These are phyloP conservation scores for Nestor notabilis DNA, from an alignment of 2,113 vertebrate genomes.

Conservation along the genomic window DNA sequence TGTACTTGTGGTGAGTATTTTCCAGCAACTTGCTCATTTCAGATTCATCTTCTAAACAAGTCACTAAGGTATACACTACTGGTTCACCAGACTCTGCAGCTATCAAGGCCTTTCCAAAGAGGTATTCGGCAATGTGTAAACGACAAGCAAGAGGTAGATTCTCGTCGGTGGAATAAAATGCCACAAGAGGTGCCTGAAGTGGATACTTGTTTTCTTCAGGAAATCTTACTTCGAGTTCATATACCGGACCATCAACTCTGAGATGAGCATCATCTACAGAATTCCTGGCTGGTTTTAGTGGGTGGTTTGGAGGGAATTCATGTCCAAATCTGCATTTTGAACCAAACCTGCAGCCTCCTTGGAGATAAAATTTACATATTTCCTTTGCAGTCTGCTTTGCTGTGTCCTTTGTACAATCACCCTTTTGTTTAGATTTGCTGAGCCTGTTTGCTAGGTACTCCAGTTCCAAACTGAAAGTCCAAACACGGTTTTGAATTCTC, in stretches of 20 bases:
- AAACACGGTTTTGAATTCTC: slow-evolving; percentile 88
- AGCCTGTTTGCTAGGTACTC: slow-evolving; percentile 67
- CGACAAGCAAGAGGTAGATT: slow-evolving; percentile 83
- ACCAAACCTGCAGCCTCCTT: slow-evolving; percentile 89
- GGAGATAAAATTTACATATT: slow-evolving; percentile 88
- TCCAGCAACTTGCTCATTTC: slow-evolving; percentile 81
- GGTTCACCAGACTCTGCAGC: slow-evolving; percentile 85
- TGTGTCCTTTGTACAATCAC: neutral
- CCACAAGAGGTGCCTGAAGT: slow-evolving; percentile 88
- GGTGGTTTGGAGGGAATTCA: slow-evolving; percentile 75
- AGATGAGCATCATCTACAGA: slow-evolving; percentile 79
- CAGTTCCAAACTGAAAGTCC: slow-evolving; percentile 87
- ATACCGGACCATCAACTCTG: slow-evolving; percentile 69
- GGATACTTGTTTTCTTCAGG: slow-evolving; percentile 89
- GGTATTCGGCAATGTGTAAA: slow-evolving; percentile 86
- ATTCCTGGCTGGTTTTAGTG: slow-evolving; percentile 71
- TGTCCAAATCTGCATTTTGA: slow-evolving; percentile 90
- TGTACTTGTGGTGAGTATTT: slow-evolving; percentile 87
- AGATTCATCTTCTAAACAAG: slow-evolving; percentile 86
- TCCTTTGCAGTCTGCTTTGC: slow-evolving; percentile 54
- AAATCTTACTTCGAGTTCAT: slow-evolving; percentile 93
- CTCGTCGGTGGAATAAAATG: slow-evolving; percentile 91
- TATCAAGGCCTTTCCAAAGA: slow-evolving; percentile 85
- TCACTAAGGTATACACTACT: slow-evolving; percentile 88
- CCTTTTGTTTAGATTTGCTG: slow-evolving; percentile 51